Evolutionary conservation across 1,140 invertebrate genomes (phyloP).

Genomic region (Globodera rostochiensis): DNA sequence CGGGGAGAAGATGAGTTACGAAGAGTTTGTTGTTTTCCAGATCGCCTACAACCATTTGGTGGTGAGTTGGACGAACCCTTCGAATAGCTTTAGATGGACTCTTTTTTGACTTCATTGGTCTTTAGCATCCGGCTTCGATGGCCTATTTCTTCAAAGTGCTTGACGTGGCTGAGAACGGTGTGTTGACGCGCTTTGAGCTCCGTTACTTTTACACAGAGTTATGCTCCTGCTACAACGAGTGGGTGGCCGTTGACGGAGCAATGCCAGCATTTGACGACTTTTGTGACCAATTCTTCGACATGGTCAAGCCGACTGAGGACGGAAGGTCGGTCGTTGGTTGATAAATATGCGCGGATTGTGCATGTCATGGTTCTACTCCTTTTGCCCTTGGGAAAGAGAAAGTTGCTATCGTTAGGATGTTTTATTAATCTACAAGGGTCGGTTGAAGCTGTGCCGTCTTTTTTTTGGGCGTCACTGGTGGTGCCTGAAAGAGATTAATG

Average conservation of each 20-base stretch:
- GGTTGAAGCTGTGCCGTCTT: too few relatives aligned
- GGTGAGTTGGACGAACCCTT: conserved; percentile 29
- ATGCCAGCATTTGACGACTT: conserved; percentile 36
- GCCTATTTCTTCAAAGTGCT: conserved; percentile 44
- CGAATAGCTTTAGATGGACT: background rate
- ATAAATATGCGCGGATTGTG: too few relatives aligned
- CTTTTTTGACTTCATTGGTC: background rate
- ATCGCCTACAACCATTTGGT: conserved; percentile 43
- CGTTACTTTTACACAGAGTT: conserved; percentile 37
- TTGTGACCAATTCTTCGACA: conserved; percentile 32
- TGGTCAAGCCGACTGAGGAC: conserved; percentile 23
- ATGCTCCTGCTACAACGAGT: conserved; percentile 27
- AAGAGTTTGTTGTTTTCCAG: conserved; percentile 37
- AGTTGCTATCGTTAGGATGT: too few relatives aligned
- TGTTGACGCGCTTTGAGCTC: conserved; percentile 38
- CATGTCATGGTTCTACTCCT: too few relatives aligned
- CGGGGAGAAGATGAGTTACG: conserved; percentile 33
- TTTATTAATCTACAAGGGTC: too few relatives aligned
- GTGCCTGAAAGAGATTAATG: background rate
- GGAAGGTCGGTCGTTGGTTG: conserved; percentile 11
- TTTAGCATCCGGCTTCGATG: conserved; percentile 41
- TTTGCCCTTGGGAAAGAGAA: too few relatives aligned
- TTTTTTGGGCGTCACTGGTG: background rate
- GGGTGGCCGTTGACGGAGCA: conserved; percentile 18
- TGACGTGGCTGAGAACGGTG: conserved; percentile 36